Base-by-base conservation (phyloP, 1,140 invertebrate genomes). In the Dolichoris vasculosae region DNA sequence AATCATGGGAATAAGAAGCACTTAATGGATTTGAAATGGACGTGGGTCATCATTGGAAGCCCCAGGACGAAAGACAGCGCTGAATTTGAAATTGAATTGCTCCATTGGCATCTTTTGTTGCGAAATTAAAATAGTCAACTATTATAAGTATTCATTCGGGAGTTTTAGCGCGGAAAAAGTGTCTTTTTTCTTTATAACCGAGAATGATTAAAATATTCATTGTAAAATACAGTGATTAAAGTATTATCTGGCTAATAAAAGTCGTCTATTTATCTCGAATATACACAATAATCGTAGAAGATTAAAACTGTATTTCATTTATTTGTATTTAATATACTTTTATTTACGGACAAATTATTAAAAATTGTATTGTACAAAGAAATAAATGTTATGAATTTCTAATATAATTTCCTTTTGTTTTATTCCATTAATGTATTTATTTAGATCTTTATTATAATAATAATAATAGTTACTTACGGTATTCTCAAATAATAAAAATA, bases 31-130 rank as follows among this genome's bases (percentile, higher is more conserved):
- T 79, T 43, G 32, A 64, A 79, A 38, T 40, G n/a, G 48, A 64
- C 48, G 77, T 46, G 26, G 82, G 82, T 64, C 86, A 87, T 85
- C 73, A 79, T 46, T 48, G 82, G 48, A 86, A 82, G 23, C 69
- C 3, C 8, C 26, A 3, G 17, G 4, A 17, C 11, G 4, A 32
- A 43, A 73, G 69, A n/a, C 38, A 73, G 38, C n/a, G 2, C 38
- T n/a, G 38, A 73, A 43, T 73, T 73, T 20, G 38, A 73, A 23
- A 73, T 73, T 73, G 43, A 73, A 73, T 73, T 73, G 38, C n/a
- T 9, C 40, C 11, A 6, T n/a, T 73, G 38, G 69, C 35, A n/a
- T 43, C 23, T 73, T 43, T n/a, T 43, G n/a, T 17, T 43, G 9
- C 0, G n/a, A 43, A 26, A 73, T 73, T 7, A 40, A 40, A 73